Evolutionary conservation across 1,140 invertebrate species (phyloP).

Genomic region (Arion vulgaris): DNA sequence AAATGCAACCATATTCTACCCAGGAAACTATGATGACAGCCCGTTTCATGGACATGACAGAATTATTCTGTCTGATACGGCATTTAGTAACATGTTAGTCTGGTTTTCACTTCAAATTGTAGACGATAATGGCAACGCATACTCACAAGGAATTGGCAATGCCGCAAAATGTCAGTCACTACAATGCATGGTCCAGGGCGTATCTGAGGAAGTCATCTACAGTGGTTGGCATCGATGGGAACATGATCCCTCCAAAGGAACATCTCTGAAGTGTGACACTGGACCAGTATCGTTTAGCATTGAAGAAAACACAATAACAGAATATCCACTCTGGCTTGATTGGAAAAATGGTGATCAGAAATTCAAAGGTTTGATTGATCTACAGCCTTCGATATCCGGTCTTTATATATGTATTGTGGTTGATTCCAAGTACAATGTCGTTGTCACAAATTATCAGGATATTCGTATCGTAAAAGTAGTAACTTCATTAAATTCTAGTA

Average conservation of each 20-base stretch:
- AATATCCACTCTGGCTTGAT: not conserved
- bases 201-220: not conserved
- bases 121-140: not conserved
- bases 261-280: not conserved
- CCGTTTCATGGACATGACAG: not conserved
- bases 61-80: not conserved
- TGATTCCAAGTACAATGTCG: not conserved
- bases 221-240: not conserved
- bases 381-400: not conserved
- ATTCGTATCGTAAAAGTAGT: not conserved
- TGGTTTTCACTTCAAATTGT: not conserved
- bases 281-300: not conserved
- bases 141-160: not conserved
- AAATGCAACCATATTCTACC: not conserved
- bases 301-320: not conserved
- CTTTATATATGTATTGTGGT: not conserved
- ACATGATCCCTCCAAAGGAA: not conserved
- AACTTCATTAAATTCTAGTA: not conserved
- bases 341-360: not conserved
- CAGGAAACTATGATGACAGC: not conserved
- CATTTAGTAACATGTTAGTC: not conserved
- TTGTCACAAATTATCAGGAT: not conserved
- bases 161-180: not conserved
- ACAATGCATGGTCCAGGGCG: not conserved
- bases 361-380: not conserved